These are phyloP conservation scores for Sparidentex hasta DNA, from an alignment of 2,797 vertebrate species.

Conservation along the genomic window DNA sequence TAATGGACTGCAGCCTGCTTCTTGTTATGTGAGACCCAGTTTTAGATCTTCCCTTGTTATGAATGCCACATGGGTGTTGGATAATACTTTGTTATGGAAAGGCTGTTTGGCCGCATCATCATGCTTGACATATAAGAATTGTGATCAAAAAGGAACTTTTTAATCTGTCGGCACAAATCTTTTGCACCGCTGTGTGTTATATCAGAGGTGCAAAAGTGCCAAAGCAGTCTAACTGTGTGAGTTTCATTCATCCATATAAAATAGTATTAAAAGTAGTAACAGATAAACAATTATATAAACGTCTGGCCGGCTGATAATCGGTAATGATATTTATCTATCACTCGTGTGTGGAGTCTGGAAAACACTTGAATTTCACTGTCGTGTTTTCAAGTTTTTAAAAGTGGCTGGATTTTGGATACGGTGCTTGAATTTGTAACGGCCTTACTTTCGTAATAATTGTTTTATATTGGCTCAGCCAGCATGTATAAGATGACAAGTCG, in stretches of 20 bases:
- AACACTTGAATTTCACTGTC: too few relatives aligned
- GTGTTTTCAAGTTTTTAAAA: too few relatives aligned
- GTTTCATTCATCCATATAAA: background rate
- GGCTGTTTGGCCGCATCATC: background rate
- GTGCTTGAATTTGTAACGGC: too few relatives aligned
- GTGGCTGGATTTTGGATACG: too few relatives aligned
- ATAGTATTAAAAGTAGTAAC: background rate
- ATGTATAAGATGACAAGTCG: too few relatives aligned
- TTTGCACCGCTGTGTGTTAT: background rate
- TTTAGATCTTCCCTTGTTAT: background rate
- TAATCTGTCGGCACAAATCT: background rate
- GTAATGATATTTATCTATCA: too few relatives aligned
- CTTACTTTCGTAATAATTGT: too few relatives aligned
- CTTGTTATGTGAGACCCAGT: background rate
- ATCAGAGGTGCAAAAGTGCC: background rate
- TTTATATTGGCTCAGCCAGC: too few relatives aligned
- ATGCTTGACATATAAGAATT: slow-evolving; percentile 6
- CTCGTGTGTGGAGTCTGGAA: too few relatives aligned
- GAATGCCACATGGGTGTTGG: background rate
- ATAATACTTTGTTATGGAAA: background rate
- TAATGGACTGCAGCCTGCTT: background rate
- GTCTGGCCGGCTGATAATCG: too few relatives aligned
- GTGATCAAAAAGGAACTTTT: background rate
- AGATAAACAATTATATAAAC: too few relatives aligned
- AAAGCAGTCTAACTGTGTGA: background rate